Evolutionary conservation across 2,888 invertebrate species (phyloP), one percentile per base, ranked within the genome.

Genomic region (Drosophila siamana): DNA sequence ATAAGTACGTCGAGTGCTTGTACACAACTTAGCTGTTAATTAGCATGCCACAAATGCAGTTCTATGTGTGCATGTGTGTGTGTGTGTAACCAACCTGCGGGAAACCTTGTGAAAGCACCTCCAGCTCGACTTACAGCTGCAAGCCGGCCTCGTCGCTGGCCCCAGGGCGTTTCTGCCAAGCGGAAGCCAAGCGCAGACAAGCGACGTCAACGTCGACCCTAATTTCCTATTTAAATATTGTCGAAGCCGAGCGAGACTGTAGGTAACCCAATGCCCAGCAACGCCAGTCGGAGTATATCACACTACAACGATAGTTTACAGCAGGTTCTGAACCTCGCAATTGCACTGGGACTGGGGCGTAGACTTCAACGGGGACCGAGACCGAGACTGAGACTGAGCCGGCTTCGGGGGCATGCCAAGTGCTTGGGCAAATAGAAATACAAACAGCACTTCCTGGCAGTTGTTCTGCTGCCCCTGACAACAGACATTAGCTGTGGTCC

Each of bases 171-270:
- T 51, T 43, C 72, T 40, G 11, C 9, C 33, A 61, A 68, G 67
- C 78, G 74, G 74, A 80, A 81, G 81, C 69, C 78, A 69, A 67
- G 59, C 44, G 41, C 55, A 59, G 62, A 67, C 75, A 52, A 24
- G 16, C 46, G 38, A 48, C 24, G 8, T 26, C 44, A 16, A 33
- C 30, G 69, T 61, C 82, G 80, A 76, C 80, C 82, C 80, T 80
- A 80, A 82, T 80, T 80, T 80, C 76, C 82, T 74, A 74, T 82
- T 79, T 76, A 76, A 82, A 80, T 79, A 79, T 79, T 70, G 69
- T 66, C 65, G 50, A 62, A 71, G 63, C 56, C 50, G 65, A 47
- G 60, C 74, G 63, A 62, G 54, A 11, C 33, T n/a, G n/a, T n/a
- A 66, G 65, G 77, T 78, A 79, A 78, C 65, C 80, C 59, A 78